Conservation (phyloP, 2,888 invertebrate species). For the Protodeltote pygarga region DNA sequence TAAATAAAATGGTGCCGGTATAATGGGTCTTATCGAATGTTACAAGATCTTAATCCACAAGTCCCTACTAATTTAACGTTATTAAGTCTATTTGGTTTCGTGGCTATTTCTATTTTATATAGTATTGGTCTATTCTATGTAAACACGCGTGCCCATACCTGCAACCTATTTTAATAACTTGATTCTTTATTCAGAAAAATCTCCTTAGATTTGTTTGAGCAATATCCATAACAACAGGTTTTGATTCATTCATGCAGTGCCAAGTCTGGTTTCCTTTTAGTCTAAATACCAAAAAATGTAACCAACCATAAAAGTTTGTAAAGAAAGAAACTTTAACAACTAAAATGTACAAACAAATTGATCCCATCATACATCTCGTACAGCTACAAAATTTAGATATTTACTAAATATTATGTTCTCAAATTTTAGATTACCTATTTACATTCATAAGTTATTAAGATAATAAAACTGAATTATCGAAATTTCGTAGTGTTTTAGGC, state of each 20-base stretch:
- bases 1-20: too few species aligned
- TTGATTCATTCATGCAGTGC: conserved; percentile 17
- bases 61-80: conserved; percentile 1
- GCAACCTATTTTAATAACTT: conserved; percentile 7
- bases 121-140: conserved; percentile 40
- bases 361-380: conserved; percentile 78
- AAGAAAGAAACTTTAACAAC: conserved; percentile 40
- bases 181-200: conserved; percentile 13
- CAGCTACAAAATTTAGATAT: conserved; percentile 69
- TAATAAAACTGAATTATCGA: conserved; percentile 85
- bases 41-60: too few species aligned
- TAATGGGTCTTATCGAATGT: too few species aligned
- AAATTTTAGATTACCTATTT: conserved; percentile 71
- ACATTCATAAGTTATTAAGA: conserved; percentile 77
- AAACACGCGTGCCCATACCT: conserved; percentile 20
- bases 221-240: conserved; percentile 28
- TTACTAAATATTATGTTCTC: conserved; percentile 71
- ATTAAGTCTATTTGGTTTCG: conserved; percentile 24
- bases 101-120: conserved; percentile 30
- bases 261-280: conserved; percentile 6
- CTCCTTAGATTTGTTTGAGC: conserved; percentile 40
- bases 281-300: conserved; percentile 5
- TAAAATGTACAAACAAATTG: conserved; percentile 75
- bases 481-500: conserved; percentile 87
- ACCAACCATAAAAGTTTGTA: conserved; percentile 12